Evolutionary conservation across 1,140 invertebrate species (phyloP), one percentile per base, ranked within the genome.

Genomic region (Babylonia areolata): DNA sequence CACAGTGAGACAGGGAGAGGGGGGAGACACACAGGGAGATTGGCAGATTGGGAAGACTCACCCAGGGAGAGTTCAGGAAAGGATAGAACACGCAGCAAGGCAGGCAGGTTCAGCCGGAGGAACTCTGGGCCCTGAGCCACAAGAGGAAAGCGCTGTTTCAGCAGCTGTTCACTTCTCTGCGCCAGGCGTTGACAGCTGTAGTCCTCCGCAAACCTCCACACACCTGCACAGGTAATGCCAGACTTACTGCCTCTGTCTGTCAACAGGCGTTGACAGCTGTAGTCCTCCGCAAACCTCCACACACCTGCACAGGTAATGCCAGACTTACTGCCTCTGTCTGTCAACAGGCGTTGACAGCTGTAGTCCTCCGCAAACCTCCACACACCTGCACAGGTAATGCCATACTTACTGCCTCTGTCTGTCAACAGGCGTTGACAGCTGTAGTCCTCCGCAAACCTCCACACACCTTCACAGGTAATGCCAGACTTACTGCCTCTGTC

Each of bases 231-330:
- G n/a, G n/a, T n/a, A n/a, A n/a, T n/a, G n/a, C n/a, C n/a, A n/a
- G n/a, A n/a, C n/a, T n/a, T n/a, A n/a, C n/a, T n/a, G n/a, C n/a
- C n/a, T n/a, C n/a, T n/a, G n/a, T n/a, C n/a, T n/a, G n/a, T n/a
- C n/a, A n/a, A n/a, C 39, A 89, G 73, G 2, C 51, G 58, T 23
- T 69, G 64, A 81, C 87, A 87, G 12, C 51, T 58, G 79, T 84
- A 89, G 23, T 69, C 86, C 37, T 88, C 87, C n/a, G 85, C 78
- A 78, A 89, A 88, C n/a, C 81, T 58, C 83, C 64, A 80, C 31
- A 89, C 81, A 84, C 88, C 88, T 89, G 58, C 37, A 15, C 42
- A 46, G n/a, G n/a, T n/a, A n/a, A n/a, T n/a, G n/a, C n/a, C n/a
- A n/a, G n/a, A n/a, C n/a, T n/a, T n/a, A n/a, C n/a, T n/a, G n/a